A percentile compares a stretch with the other conserved stretches of the same genome.
These are phyloP conservation scores for Thymelicus lineola DNA, from an alignment of 2,888 invertebrate genomes.

Conservation along the genomic window DNA sequence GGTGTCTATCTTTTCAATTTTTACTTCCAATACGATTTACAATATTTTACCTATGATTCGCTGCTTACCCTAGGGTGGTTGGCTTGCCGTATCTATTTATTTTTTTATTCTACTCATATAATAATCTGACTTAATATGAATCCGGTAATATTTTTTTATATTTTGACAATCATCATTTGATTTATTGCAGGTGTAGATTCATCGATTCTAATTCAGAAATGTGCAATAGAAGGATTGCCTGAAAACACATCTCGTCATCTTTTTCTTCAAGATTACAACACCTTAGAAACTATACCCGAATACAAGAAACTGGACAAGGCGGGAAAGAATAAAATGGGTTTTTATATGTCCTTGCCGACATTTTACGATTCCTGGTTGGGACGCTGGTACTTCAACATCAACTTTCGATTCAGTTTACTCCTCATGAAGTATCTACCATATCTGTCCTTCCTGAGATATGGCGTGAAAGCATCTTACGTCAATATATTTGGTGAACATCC, in stretches of 20 bases:
- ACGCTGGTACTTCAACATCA: conserved; percentile 86
- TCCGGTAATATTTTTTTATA: no score
- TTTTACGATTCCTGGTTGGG: conserved; percentile 80
- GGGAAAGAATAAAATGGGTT: conserved; percentile 60
- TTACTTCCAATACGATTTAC: no score
- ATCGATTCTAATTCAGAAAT: conserved; percentile 53
- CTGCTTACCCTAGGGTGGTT: no score
- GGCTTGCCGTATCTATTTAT: no score
- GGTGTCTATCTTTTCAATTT: no score
- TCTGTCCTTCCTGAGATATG: conserved; percentile 88
- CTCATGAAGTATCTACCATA: conserved; percentile 89
- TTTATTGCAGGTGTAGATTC: conserved; percentile 63
- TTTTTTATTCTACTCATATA: no score
- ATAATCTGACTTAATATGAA: no score
- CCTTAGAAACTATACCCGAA: conserved; percentile 67
- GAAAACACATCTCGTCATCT: conserved; percentile 56
- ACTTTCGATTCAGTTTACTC: conserved; percentile 84
- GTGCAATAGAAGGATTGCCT: conserved; percentile 60
- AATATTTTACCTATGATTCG: no score
- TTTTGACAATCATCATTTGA: neutral
- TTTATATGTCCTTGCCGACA: conserved; percentile 48
- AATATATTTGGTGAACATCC: conserved; percentile 81
- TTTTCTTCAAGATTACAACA: conserved; percentile 71
- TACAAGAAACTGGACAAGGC: conserved; percentile 68
- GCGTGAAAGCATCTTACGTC: conserved; percentile 85